A percentile compares a stretch with the other conserved stretches of the same genome.
These are phyloP conservation scores for Pseudococcus viburni DNA, from an alignment of 2,888 invertebrate genomes.

Conservation along the genomic window DNA sequence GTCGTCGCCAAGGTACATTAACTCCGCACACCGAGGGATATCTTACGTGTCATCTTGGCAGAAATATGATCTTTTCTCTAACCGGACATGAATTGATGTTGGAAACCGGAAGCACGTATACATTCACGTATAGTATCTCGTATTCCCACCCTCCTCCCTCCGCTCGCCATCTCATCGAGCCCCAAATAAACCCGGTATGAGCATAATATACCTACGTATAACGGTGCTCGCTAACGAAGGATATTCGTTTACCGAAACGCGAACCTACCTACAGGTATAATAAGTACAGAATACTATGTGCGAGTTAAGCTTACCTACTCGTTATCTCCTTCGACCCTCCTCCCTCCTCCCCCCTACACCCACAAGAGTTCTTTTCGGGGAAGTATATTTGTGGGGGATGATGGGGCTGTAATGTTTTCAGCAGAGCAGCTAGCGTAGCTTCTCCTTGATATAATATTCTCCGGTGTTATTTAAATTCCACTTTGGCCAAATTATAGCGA, in stretches of 20 bases:
- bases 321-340: neutral
- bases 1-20: slow-evolving; percentile 6
- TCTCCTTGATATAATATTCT: too few species aligned
- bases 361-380: neutral
- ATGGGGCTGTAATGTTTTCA: neutral
- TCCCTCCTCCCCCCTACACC: neutral
- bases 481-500: too few species aligned
- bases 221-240: neutral
- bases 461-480: too few species aligned
- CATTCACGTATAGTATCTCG: slow-evolving; percentile 5
- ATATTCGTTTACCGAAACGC: neutral
- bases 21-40: neutral
- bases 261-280: neutral
- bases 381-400: neutral
- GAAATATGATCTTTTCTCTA: slow-evolving; percentile 40
- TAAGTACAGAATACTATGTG: neutral
- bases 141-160: neutral
- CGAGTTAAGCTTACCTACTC: neutral
- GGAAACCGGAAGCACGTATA: slow-evolving; percentile 23
- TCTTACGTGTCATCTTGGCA: slow-evolving; percentile 23
- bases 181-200: neutral
- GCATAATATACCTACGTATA: neutral
- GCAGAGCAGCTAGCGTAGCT: too few species aligned
- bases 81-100: slow-evolving; percentile 38
- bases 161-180: neutral